Conservation (phyloP, 2,113 vertebrate species). For the Bubo bubo region DNA sequence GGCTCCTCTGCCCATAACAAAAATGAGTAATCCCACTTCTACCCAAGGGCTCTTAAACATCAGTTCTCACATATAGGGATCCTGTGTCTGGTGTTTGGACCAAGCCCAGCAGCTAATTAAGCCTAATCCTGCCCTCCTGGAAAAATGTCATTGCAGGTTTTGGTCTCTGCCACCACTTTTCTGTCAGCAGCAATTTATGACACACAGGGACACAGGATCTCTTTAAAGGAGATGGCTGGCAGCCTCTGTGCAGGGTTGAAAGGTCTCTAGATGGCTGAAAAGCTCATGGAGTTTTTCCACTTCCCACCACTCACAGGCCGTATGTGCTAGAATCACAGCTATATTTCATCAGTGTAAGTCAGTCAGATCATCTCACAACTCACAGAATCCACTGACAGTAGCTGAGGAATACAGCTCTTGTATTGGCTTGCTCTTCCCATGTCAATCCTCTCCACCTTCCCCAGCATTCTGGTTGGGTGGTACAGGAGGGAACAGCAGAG, state of each 20-base stretch:
- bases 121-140: not conserved
- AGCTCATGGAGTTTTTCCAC: not conserved
- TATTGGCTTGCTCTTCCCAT: not conserved
- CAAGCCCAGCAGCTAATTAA: conserved; percentile 15
- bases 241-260: not conserved
- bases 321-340: not conserved
- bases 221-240: not conserved
- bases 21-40: not conserved
- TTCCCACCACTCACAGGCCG: not conserved
- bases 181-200: not conserved
- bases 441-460: not conserved
- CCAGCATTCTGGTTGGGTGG: not conserved
- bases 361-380: not conserved
- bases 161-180: not conserved
- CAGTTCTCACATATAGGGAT: not conserved
- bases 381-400: not conserved
- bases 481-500: not conserved
- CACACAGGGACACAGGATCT: not conserved
- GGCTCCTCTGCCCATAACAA: not conserved
- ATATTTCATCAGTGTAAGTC: not conserved
- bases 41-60: not conserved
- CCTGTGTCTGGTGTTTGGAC: not conserved
- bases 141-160: conserved; percentile 27
- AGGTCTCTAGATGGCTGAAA: not conserved
- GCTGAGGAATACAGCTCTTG: not conserved